phyloP scores from a whole-genome alignment of 2,888 invertebrate genomes.

The Ophioninae sp. region DNA sequence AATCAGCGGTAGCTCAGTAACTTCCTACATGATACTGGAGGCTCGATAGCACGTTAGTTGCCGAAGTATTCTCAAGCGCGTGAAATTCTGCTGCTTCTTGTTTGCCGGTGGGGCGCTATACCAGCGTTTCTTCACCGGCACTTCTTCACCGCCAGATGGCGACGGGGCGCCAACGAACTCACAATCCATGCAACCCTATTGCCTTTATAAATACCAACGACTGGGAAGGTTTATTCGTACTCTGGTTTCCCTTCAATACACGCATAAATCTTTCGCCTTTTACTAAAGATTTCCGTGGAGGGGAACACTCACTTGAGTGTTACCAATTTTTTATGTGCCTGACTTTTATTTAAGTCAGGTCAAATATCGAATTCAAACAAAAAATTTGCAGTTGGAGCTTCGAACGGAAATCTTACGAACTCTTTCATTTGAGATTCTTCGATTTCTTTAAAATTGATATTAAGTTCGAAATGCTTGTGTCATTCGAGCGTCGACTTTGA shows the following conservation, averaged over 20 bases:
- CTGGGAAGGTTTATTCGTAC: neutral
- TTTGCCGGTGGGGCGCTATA: neutral
- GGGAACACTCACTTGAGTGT: constrained; percentile 72
- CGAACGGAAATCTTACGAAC: neutral
- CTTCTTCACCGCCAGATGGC: neutral
- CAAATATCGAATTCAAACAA: constrained; percentile 26
- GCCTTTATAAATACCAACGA: neutral
- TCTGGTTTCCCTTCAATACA: constrained; percentile 75
- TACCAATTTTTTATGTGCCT: constrained; percentile 75
- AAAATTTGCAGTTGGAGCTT: neutral
- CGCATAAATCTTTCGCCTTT: constrained; percentile 82
- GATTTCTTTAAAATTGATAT: no score
- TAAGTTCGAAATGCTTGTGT: no score
- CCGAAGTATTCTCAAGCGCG: neutral
- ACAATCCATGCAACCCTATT: neutral
- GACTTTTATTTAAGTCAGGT: constrained; percentile 69
- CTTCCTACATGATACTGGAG: neutral
- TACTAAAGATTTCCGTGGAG: constrained; percentile 82
- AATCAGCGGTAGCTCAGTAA: neutral
- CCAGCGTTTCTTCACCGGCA: neutral
- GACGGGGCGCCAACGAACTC: neutral
- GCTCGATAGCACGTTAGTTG: neutral
- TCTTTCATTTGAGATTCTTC: neutral
- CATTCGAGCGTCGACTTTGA: no score
- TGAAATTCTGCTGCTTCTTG: neutral